phyloP scores from a whole-genome alignment of 2,113 vertebrate genomes.

The Lampris megalopsis region DNA sequence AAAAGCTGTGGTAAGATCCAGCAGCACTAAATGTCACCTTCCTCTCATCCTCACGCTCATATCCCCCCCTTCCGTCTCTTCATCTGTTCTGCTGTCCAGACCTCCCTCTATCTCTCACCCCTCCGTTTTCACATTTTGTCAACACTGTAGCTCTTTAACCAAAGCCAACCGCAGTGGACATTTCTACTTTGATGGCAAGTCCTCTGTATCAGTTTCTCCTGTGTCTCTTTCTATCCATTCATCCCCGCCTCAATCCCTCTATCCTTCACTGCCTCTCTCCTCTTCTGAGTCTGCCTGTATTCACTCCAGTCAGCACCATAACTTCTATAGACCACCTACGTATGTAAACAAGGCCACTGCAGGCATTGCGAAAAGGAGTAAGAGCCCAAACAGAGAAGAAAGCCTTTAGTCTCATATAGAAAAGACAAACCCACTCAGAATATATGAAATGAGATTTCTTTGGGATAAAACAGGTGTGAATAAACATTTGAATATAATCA shows the following conservation, averaged over 20 bases:
- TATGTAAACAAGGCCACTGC: conserved; percentile 81
- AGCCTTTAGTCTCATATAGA: no score
- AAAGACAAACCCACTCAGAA: no score
- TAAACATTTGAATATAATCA: no score
- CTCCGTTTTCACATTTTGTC: conserved; percentile 90
- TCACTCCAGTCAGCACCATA: conserved; percentile 65
- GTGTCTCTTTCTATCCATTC: conserved; percentile 26
- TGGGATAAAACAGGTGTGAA: no score
- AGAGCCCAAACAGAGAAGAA: no score
- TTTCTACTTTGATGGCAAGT: conserved; percentile 9
- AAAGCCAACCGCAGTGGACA: conserved; percentile 89
- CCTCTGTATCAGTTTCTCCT: conserved; percentile 47
- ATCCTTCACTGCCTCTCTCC: conserved; percentile 40
- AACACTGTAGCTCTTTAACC: conserved; percentile 85
- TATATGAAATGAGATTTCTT: no score
- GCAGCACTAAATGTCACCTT: conserved; percentile 9
- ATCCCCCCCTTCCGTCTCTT: conserved; percentile 36
- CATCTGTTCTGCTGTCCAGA: conserved; percentile 21
- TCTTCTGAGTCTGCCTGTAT: conserved; percentile 55
- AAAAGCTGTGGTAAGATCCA: no score
- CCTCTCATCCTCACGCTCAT: conserved; percentile 39
- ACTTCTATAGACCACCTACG: conserved; percentile 61
- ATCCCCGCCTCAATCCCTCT: conserved; percentile 17
- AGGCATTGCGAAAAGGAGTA: conserved; percentile 37
- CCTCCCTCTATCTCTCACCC: conserved; percentile 35